These are phyloP conservation scores for Smittia aterrima DNA, from an alignment of 2,888 invertebrate genomes.

Conservation along the genomic window DNA sequence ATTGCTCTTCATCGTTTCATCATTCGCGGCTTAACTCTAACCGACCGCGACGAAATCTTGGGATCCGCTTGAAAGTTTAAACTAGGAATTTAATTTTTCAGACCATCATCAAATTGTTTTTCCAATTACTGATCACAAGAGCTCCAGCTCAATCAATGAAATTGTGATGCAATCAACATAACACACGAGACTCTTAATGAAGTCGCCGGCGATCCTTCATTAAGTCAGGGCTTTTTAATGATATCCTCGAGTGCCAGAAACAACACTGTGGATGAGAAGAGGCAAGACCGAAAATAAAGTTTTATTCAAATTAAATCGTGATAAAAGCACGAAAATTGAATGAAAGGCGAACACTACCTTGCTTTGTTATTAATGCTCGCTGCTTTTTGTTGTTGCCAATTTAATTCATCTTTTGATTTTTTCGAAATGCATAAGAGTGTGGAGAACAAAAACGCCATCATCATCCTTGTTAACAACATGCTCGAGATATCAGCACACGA, in stretches of 20 bases:
- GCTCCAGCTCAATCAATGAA: too few species aligned
- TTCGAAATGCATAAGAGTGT: neutral
- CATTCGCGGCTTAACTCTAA: neutral
- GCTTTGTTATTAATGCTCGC: constrained; percentile 28
- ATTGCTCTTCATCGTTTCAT: constrained; percentile 18
- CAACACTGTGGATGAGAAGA: neutral
- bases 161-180: too few species aligned
- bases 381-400: constrained; percentile 17
- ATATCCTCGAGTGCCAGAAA: constrained; percentile 31
- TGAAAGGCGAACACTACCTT: constrained; percentile 32
- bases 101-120: too few species aligned
- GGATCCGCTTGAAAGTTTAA: too few species aligned
- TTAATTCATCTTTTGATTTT: constrained; percentile 18
- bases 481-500: neutral
- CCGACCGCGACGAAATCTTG: too few species aligned
- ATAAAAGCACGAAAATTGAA: constrained; percentile 33
- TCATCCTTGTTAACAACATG: constrained; percentile 4
- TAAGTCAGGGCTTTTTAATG: constrained; percentile 29
- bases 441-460: constrained; percentile 6
- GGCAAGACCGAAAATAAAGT: neutral
- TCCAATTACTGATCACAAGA: too few species aligned
- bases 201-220: constrained; percentile 16
- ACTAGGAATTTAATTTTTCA: too few species aligned
- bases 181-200: neutral
- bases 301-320: constrained; percentile 35